Conservation (phyloP, 1,140 invertebrate genomes). For the Eurosta solidaginis region DNA sequence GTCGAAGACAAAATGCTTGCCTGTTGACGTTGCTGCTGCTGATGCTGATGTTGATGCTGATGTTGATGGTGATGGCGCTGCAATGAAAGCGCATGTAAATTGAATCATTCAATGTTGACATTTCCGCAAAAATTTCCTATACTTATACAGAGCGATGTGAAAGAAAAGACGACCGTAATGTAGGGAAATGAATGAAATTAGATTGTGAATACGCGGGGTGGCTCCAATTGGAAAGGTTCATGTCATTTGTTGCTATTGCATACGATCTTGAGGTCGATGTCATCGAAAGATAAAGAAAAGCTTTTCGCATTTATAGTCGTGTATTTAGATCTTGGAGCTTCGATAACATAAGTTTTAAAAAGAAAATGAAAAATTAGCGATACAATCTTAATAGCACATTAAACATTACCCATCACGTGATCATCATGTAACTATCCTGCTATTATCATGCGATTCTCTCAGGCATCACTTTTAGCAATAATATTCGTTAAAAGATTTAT, state of each 20-base stretch:
- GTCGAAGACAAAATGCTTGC: background rate
- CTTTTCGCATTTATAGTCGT: background rate
- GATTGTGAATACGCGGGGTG: background rate
- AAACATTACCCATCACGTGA: too few relatives aligned
- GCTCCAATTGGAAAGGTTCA: background rate
- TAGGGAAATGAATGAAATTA: background rate
- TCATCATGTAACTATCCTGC: too few relatives aligned
- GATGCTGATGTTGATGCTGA: background rate
- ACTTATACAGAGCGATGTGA: background rate
- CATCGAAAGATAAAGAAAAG: background rate
- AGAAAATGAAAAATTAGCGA: too few relatives aligned
- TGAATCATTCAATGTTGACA: slow-evolving; percentile 15
- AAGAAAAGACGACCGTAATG: background rate
- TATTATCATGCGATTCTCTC: too few relatives aligned
- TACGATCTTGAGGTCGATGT: background rate
- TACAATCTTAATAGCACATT: too few relatives aligned
- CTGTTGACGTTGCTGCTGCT: background rate
- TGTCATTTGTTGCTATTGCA: background rate
- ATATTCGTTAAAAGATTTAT: too few relatives aligned
- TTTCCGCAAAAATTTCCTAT: background rate
- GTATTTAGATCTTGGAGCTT: too few relatives aligned
- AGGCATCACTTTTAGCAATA: too few relatives aligned
- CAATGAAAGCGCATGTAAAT: slow-evolving; percentile 31
- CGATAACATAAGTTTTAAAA: too few relatives aligned
- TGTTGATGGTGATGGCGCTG: background rate